Evolutionary conservation across 2,113 vertebrate species (phyloP).

Genomic region (Syngnathus floridae): DNA sequence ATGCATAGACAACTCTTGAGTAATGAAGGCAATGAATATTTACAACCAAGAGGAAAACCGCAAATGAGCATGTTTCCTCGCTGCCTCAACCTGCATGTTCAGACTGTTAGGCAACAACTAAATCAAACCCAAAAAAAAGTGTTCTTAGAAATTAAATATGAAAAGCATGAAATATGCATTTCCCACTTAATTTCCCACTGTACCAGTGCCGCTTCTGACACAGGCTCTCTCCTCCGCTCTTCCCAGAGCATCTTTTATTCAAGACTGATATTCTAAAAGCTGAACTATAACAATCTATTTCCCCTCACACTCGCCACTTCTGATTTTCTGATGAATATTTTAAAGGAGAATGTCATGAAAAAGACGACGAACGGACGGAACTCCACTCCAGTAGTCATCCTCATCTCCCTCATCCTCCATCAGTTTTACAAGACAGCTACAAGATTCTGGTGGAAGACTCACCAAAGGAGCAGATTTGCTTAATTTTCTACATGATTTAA

Average conservation of each 20-base stretch:
- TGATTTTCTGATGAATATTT: constrained; percentile 73
- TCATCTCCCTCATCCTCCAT: constrained; percentile 21
- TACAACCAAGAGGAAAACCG: constrained; percentile 58
- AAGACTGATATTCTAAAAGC: constrained; percentile 66
- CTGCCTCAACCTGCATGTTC: constrained; percentile 24
- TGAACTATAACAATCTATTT: constrained; percentile 69
- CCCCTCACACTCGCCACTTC: constrained; percentile 53
- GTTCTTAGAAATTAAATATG: constrained; percentile 69
- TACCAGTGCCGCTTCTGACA: constrained; percentile 48
- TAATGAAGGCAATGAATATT: constrained; percentile 29
- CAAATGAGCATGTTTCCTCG: constrained; percentile 55
- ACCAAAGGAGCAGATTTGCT: constrained; percentile 59
- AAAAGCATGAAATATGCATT: constrained; percentile 66
- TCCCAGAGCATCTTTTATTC: constrained; percentile 67
- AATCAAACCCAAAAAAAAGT: constrained; percentile 33
- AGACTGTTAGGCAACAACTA: constrained; percentile 9
- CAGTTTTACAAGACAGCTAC: constrained; percentile 48
- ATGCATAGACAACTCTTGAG: constrained; percentile 49
- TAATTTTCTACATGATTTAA: constrained; percentile 71
- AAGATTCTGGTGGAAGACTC: constrained; percentile 43
- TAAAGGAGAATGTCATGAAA: constrained; percentile 56
- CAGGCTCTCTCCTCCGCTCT: constrained; percentile 35
- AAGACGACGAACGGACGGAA: constrained; percentile 42
- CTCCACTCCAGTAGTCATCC: constrained; percentile 39
- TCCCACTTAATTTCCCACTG: constrained; percentile 36